A percentile compares a stretch with the other conserved stretches of the same genome.
Conservation (phyloP, 2,888 invertebrate genomes). For the Carcina quercana region DNA sequence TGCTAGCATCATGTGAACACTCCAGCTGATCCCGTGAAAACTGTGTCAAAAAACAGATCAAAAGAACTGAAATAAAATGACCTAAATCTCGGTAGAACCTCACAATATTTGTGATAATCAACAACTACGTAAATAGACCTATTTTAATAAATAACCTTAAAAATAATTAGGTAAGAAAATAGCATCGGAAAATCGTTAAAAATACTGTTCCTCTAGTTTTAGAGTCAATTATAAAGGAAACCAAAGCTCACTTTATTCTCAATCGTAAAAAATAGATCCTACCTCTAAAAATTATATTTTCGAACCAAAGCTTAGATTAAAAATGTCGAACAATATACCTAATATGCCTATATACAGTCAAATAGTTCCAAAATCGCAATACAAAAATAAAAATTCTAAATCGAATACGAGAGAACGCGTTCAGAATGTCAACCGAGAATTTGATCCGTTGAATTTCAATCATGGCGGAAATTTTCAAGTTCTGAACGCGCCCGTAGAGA, state of each 20-base stretch:
- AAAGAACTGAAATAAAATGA: slow-evolving; percentile 6
- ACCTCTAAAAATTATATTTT: slow-evolving; percentile 24
- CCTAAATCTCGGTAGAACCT: slow-evolving; percentile 8
- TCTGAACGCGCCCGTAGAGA: slow-evolving; percentile 35
- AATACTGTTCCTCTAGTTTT: slow-evolving; percentile 51
- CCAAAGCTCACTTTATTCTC: slow-evolving; percentile 52
- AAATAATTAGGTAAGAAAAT: not conserved
- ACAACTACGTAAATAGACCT: slow-evolving; percentile 11
- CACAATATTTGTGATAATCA: slow-evolving; percentile 9
- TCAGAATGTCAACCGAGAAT: slow-evolving; percentile 57
- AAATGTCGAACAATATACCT: slow-evolving; percentile 64
- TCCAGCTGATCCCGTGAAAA: too few relatives aligned
- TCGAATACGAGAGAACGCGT: slow-evolving; percentile 23
- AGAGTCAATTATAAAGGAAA: slow-evolving; percentile 57
- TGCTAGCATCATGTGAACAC: too few relatives aligned
- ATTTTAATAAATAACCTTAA: slow-evolving; percentile 5
- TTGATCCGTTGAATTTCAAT: slow-evolving; percentile 79
- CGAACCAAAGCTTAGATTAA: slow-evolving; percentile 62
- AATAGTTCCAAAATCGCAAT: slow-evolving; percentile 63
- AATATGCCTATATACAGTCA: slow-evolving; percentile 69
- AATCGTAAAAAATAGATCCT: slow-evolving; percentile 19
- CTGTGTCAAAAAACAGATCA: slow-evolving; percentile 1
- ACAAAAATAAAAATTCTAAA: slow-evolving; percentile 22
- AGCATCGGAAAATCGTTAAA: slow-evolving; percentile 1
- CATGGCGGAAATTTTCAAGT: slow-evolving; percentile 61